A percentile compares a stretch with the other conserved stretches of the same genome.
Evolutionary conservation across 53 echinoderm and acorn worm genomes (phyloP).

Genomic region (Temnopleurus reevesii): DNA sequence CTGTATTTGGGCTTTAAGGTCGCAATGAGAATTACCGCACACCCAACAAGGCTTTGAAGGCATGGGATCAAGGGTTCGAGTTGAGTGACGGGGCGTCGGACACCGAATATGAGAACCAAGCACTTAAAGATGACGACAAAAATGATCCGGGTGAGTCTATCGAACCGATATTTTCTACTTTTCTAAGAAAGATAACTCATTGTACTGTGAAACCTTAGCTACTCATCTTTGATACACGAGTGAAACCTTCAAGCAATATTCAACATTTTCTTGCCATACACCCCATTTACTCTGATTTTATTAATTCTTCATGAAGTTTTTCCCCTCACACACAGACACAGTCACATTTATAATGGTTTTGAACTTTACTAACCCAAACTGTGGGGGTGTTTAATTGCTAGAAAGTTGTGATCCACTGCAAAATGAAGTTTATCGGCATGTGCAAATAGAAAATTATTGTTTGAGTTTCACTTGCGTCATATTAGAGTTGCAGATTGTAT

Average conservation of each 20-base stretch:
- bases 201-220: neutral
- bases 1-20: too few relatives aligned
- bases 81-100: constrained; percentile 91
- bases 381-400: too few relatives aligned
- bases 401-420: too few relatives aligned
- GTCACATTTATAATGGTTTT: too few relatives aligned
- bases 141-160: constrained; percentile 38
- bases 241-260: neutral
- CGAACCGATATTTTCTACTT: neutral
- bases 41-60: constrained; percentile 63
- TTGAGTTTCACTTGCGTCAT: too few relatives aligned
- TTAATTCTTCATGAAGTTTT: neutral
- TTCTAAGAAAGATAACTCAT: neutral
- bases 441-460: too few relatives aligned
- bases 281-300: neutral
- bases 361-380: too few relatives aligned
- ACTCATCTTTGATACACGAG: neutral
- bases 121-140: constrained; percentile 77
- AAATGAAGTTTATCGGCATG: too few relatives aligned
- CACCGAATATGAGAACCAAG: constrained; percentile 98
- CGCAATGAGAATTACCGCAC: constrained; percentile 85
- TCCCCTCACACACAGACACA: neutral
- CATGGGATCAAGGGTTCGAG: constrained; percentile 73
- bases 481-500: too few relatives aligned
- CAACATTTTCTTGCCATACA: too few relatives aligned